phyloP scores from a whole-genome alignment of 2,888 invertebrate species.

The Germaria angustata region DNA sequence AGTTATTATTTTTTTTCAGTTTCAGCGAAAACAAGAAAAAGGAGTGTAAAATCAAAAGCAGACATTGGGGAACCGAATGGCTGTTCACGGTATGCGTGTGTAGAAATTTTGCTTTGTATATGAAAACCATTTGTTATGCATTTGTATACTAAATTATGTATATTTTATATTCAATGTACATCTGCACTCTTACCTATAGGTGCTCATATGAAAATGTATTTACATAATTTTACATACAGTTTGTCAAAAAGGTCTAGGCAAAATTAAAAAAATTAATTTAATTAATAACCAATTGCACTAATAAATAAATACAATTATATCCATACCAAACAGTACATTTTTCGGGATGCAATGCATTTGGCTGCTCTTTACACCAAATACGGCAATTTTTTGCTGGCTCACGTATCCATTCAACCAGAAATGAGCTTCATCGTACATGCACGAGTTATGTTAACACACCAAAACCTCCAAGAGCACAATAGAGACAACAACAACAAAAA shows the following conservation, averaged over 20 bases:
- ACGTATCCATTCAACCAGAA: too few species aligned
- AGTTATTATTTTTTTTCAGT: neutral
- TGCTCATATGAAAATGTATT: neutral
- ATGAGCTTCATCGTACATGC: too few species aligned
- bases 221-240: neutral
- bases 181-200: neutral
- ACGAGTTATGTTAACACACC: too few species aligned
- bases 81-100: too few species aligned
- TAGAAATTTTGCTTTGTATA: slow-evolving; percentile 44
- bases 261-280: neutral
- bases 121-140: neutral
- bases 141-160: slow-evolving; percentile 23
- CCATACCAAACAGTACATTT: too few species aligned
- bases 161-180: neutral
- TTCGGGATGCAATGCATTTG: too few species aligned
- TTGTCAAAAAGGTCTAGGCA: neutral
- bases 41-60: neutral
- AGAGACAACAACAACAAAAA: too few species aligned
- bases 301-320: too few species aligned
- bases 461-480: too few species aligned
- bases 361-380: too few species aligned
- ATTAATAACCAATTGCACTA: too few species aligned
- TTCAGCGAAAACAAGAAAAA: neutral
- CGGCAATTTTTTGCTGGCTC: too few species aligned
- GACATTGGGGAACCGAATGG: neutral